Evolutionary conservation across 1,140 invertebrate species (phyloP).

Genomic region (Cephus cinctus): DNA sequence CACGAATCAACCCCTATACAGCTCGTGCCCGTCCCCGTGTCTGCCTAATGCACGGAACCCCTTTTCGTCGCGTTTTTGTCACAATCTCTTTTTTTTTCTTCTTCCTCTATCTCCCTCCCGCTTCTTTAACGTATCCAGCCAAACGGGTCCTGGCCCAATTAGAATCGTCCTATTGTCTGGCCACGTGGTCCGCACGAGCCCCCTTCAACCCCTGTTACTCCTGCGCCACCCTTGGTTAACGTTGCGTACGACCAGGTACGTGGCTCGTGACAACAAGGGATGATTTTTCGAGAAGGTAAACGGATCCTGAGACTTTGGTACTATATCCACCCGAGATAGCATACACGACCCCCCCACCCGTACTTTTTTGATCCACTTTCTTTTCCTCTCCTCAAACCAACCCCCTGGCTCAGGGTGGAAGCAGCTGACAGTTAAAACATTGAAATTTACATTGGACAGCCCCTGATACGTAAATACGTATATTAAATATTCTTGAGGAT

Average conservation of each 20-base stretch:
- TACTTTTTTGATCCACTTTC: too few relatives aligned
- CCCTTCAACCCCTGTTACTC: neutral
- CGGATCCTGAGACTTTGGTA: too few relatives aligned
- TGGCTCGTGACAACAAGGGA: slow-evolving; percentile 12
- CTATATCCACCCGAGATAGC: too few relatives aligned
- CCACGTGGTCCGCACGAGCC: slow-evolving; percentile 49
- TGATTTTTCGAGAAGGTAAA: too few relatives aligned
- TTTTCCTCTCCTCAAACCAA: too few relatives aligned
- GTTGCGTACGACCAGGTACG: slow-evolving; percentile 26
- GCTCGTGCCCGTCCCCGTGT: slow-evolving; percentile 22
- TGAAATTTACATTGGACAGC: too few relatives aligned
- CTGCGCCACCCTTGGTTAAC: neutral
- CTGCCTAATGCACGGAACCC: too few relatives aligned
- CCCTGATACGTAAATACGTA: too few relatives aligned
- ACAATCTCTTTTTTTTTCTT: slow-evolving; percentile 17
- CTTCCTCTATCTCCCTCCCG: slow-evolving; percentile 31
- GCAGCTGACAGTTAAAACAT: too few relatives aligned
- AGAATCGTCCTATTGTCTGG: slow-evolving; percentile 47
- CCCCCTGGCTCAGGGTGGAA: too few relatives aligned
- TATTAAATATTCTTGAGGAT: too few relatives aligned
- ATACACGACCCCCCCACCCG: too few relatives aligned
- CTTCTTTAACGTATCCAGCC: slow-evolving; percentile 25
- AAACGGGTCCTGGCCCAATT: slow-evolving; percentile 41
- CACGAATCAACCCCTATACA: slow-evolving; percentile 13
- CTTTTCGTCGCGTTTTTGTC: slow-evolving; percentile 9